Evolutionary conservation across 2,888 invertebrate genomes (phyloP), one percentile per base, ranked within the genome.

Genomic region (Parnassius smintheus): DNA sequence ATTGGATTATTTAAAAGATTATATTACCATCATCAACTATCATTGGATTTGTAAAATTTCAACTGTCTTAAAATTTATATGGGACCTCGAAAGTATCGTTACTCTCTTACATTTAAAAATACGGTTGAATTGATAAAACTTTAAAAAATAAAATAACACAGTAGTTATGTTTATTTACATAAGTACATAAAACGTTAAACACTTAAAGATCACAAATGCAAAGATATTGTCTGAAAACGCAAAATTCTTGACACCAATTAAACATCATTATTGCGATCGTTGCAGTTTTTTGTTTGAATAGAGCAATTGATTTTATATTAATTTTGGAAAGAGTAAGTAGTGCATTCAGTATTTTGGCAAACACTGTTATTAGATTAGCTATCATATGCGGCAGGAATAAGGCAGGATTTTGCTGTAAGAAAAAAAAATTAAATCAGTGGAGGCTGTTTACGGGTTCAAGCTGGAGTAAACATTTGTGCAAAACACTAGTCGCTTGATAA

Each of bases 201-300:
- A 44, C 50, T 81, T 65, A 88, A 66, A 88, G 76, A 70, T 88
- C 88, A 71, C 88, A 88, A 64, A 87, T 73, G 68, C 86, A 88
- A 41, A 88, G 68, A 66, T 72, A 77, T 66, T 82, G 75, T 59
- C 83, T 73, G 64, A 88, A 88, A 3, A 85, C 87, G 68, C 88
- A 88, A 68, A 88, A 88, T 66, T 86, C 88, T 74, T 88, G 88
- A 4, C 82, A 69, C 85, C 85, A 87, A 67, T 86, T 88, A 64
- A 88, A 88, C 7, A 71, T 65, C 80, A 88, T 80, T 42, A 88
- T 48, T 4, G 77, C 22, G 8, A 88, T 75, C 0, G 78, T 73
- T 1, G 76, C 75, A 2, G 84, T 42, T 61, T 77, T 82, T 56
- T 80, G 71, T 42, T 66, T 68, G 9, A 88, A 66, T 61, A 72